phyloP scores from a whole-genome alignment of 2,113 vertebrate species.

The Cyprinodon variegatus region DNA sequence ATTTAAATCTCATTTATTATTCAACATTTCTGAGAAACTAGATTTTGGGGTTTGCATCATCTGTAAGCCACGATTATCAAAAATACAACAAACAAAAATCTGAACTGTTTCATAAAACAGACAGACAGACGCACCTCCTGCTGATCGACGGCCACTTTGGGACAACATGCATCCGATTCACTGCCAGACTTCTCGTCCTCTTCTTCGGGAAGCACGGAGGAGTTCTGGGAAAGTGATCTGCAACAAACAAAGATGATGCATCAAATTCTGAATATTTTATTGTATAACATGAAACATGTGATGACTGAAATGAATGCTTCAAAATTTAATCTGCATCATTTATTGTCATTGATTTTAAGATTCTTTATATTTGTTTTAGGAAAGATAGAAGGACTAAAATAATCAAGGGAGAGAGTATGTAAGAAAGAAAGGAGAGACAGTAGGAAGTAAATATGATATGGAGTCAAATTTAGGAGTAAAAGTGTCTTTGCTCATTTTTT shows the following conservation, averaged over 20 bases:
- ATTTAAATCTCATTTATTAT: too few species aligned
- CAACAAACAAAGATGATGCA: conserved; percentile 18
- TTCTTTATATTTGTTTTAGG: background rate
- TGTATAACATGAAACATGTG: background rate
- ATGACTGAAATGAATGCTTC: background rate
- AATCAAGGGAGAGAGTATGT: background rate
- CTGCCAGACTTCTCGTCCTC: conserved; percentile 92
- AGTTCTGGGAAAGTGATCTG: conserved; percentile 93
- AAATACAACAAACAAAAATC: too few species aligned
- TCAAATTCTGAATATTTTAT: background rate
- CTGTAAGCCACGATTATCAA: too few species aligned
- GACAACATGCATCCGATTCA: conserved; percentile 85
- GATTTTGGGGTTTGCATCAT: too few species aligned
- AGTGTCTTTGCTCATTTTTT: background rate
- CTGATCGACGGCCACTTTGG: conserved; percentile 77
- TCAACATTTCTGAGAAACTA: too few species aligned
- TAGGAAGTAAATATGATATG: background rate
- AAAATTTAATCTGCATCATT: background rate
- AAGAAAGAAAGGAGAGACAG: background rate
- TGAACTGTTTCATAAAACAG: background rate
- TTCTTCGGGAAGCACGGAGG: conserved; percentile 91
- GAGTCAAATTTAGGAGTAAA: background rate
- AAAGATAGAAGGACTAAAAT: background rate
- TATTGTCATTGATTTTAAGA: background rate
- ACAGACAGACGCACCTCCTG: conserved; percentile 80